Conservation (phyloP, 2,797 vertebrate genomes). For the Toxotes lorentzi region DNA sequence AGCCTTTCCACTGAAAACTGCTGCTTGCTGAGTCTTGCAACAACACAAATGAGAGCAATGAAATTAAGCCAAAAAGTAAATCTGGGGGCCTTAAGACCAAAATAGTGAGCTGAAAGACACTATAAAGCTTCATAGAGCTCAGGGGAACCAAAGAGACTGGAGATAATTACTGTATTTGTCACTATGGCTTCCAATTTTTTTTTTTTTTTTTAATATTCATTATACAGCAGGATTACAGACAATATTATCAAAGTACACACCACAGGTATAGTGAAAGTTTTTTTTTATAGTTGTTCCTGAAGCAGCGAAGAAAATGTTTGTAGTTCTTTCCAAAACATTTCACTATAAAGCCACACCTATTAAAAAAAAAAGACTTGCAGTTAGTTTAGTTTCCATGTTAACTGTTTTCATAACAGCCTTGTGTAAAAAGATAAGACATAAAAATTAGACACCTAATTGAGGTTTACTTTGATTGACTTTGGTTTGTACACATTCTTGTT, state of each 20-base stretch:
- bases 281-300: background rate
- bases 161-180: no score
- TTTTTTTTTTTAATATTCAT: background rate
- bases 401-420: slow-evolving; percentile 14
- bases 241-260: background rate
- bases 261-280: background rate
- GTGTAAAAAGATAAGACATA: background rate
- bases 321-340: background rate
- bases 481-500: background rate
- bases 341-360: background rate
- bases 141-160: background rate
- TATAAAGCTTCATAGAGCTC: no score
- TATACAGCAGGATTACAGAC: background rate
- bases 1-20: no score
- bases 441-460: slow-evolving; percentile 4
- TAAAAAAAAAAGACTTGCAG: background rate
- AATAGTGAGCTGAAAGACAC: no score
- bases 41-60: no score
- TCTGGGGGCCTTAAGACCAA: no score
- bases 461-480: slow-evolving; percentile 16
- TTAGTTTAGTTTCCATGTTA: background rate
- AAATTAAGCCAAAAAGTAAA: no score
- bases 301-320: background rate
- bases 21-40: no score
- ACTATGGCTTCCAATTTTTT: background rate